phyloP scores from a whole-genome alignment of 2,113 vertebrate species.

The Hypomesus transpacificus region DNA sequence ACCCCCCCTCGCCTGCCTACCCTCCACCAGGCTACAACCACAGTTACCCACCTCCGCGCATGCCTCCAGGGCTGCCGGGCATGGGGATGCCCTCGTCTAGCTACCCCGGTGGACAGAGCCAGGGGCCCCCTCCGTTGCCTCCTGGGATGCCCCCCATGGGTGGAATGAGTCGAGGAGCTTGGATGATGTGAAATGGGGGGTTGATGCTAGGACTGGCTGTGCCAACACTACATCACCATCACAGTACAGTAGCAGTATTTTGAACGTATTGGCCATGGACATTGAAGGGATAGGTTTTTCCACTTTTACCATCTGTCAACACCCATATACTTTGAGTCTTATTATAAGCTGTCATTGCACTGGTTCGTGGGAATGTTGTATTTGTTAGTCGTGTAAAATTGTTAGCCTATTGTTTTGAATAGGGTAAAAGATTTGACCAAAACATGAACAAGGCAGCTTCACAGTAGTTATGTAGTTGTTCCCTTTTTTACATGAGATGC shows the following conservation, averaged over 20 bases:
- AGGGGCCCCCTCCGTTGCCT: slow-evolving; percentile 80
- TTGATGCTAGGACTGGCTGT: neutral
- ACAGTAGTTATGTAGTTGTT: no score
- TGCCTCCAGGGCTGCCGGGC: slow-evolving; percentile 68
- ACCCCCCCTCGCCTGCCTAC: slow-evolving; percentile 74
- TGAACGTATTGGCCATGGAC: neutral
- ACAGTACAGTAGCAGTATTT: neutral
- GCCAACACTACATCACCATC: slow-evolving; percentile 2
- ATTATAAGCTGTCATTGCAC: no score
- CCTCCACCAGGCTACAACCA: slow-evolving; percentile 80
- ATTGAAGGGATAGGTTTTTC: no score
- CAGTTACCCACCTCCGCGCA: slow-evolving; percentile 72
- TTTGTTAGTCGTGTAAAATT: no score
- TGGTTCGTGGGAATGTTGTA: no score
- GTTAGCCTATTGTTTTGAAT: no score
- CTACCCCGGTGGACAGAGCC: slow-evolving; percentile 79
- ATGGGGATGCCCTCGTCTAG: slow-evolving; percentile 77
- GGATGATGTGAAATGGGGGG: slow-evolving; percentile 81
- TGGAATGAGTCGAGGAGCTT: slow-evolving; percentile 79
- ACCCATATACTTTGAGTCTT: no score
- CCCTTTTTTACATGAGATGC: no score
- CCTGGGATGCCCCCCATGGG: slow-evolving; percentile 81
- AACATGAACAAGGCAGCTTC: no score
- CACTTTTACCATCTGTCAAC: no score
- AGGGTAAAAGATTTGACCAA: no score